A percentile compares a stretch with the other conserved stretches of the same genome.
These are phyloP conservation scores for Pachypsylla venusta DNA, from an alignment of 1,140 invertebrate species.

Conservation along the genomic window DNA sequence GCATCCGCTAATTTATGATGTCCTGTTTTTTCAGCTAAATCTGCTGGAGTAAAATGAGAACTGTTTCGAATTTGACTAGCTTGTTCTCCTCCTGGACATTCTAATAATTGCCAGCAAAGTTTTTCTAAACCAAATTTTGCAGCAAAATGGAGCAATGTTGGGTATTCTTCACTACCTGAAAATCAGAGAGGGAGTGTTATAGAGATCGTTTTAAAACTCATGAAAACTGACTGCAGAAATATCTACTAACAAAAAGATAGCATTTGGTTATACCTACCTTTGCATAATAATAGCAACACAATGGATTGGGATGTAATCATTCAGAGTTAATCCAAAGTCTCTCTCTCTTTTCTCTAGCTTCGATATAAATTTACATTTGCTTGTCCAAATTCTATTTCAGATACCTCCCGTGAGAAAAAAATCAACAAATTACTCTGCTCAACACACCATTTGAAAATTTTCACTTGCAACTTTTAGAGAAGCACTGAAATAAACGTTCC, in stretches of 20 bases:
- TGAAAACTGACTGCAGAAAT: background rate
- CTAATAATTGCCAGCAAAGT: slow-evolving; percentile 61
- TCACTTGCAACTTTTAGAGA: background rate
- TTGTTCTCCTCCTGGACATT: slow-evolving; percentile 63
- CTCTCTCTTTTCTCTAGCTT: too few relatives aligned
- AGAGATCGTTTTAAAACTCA: background rate
- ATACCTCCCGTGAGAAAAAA: background rate
- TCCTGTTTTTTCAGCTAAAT: slow-evolving; percentile 56
- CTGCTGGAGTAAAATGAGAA: slow-evolving; percentile 60
- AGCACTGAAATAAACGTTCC: too few relatives aligned
- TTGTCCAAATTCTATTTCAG: too few relatives aligned
- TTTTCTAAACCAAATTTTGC: slow-evolving; percentile 70
- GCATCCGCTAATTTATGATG: slow-evolving; percentile 52
- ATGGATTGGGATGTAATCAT: too few relatives aligned
- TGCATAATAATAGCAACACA: too few relatives aligned
- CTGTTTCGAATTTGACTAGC: slow-evolving; percentile 62
- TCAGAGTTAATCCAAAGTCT: too few relatives aligned
- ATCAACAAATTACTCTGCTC: background rate
- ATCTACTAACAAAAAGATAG: background rate
- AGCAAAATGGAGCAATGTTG: slow-evolving; percentile 74
- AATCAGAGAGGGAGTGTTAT: too few relatives aligned
- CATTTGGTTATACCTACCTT: too few relatives aligned
- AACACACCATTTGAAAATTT: background rate
- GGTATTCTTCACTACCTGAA: slow-evolving; percentile 61
- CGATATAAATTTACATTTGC: too few relatives aligned